Evolutionary conservation across 2,888 invertebrate genomes (phyloP).

Genomic region (Metellina segmentata): DNA sequence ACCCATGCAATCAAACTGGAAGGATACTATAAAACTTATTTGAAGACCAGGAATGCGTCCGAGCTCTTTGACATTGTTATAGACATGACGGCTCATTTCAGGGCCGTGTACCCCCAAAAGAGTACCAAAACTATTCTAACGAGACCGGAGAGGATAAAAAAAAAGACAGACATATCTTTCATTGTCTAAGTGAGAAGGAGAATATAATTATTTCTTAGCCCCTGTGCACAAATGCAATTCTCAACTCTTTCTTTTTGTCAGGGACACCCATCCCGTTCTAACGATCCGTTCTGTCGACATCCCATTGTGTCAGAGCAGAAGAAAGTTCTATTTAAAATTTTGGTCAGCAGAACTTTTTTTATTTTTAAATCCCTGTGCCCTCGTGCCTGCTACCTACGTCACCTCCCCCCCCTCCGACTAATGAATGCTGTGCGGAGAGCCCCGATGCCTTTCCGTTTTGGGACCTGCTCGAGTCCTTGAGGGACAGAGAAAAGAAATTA

Average conservation of each 20-base stretch:
- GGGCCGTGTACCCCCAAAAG: not conserved
- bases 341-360: conserved; percentile 74
- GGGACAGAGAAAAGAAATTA: conserved; percentile 68
- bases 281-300: conserved; percentile 39
- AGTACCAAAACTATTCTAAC: not conserved
- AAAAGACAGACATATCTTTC: not conserved
- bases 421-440: conserved; percentile 39
- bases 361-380: conserved; percentile 72
- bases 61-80: not conserved
- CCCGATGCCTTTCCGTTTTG: conserved; percentile 74
- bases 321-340: conserved; percentile 75
- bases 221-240: conserved; percentile 25
- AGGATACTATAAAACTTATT: not conserved
- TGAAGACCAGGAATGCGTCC: not conserved
- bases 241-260: conserved; percentile 18
- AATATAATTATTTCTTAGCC: conserved; percentile 56
- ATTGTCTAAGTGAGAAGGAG: conserved; percentile 11
- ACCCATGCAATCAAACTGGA: not conserved
- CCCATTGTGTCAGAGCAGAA: conserved; percentile 53
- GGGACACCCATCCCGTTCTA: conserved; percentile 53
- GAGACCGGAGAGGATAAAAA: not conserved
- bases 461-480: conserved; percentile 57
- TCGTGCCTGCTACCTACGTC: conserved; percentile 55
- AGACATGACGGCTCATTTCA: not conserved
- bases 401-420: conserved; percentile 44